phyloP scores from a whole-genome alignment of 2,797 vertebrate species.

The Rhodeus uyekii region DNA sequence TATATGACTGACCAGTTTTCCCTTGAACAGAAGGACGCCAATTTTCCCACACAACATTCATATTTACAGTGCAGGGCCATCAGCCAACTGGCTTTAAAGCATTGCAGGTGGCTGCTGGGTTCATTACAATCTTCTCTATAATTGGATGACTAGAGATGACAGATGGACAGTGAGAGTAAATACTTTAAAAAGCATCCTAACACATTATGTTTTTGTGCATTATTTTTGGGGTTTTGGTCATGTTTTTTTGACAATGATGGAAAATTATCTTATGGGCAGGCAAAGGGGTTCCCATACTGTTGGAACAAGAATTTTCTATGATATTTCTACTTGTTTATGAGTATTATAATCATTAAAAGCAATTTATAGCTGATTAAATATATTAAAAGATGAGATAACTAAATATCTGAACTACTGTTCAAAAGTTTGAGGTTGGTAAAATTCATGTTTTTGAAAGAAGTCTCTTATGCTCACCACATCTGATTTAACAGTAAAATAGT shows the following conservation, averaged over 20 bases:
- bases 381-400: neutral
- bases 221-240: neutral
- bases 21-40: neutral
- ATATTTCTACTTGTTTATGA: neutral
- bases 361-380: neutral
- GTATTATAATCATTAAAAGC: neutral
- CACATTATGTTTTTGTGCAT: conserved; percentile 18
- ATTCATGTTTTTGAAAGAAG: neutral
- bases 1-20: neutral
- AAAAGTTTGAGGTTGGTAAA: neutral
- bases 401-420: neutral
- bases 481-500: neutral
- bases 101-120: conserved; percentile 30
- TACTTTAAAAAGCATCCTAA: conserved; percentile 34
- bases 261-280: neutral
- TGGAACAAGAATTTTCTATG: neutral
- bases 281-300: neutral
- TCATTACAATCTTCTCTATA: conserved; percentile 49
- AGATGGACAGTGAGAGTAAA: conserved; percentile 45
- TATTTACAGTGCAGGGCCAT: conserved; percentile 16
- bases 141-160: conserved; percentile 41
- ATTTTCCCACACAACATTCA: conserved; percentile 35
- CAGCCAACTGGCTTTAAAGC: conserved; percentile 33
- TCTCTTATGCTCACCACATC: neutral
- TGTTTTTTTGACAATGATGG: neutral